Evolutionary conservation across 2,888 invertebrate species (phyloP).

Genomic region (Drosophila leonis): DNA sequence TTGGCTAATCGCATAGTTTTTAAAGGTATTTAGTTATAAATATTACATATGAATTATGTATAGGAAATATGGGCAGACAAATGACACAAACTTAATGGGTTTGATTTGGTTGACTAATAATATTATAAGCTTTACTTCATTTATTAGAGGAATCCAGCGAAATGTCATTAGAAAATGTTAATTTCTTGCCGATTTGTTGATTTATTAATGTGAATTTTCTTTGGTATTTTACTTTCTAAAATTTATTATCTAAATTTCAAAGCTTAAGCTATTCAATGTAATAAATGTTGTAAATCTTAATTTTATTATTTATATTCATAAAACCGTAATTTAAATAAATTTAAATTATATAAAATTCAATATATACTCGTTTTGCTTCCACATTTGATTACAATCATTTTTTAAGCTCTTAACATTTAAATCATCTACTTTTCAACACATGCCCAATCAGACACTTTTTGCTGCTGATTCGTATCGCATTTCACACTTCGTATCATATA

Average conservation of each 20-base stretch:
- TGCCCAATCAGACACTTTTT: constrained; percentile 20
- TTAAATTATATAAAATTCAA: not conserved
- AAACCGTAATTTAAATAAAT: not conserved
- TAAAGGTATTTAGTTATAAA: constrained; percentile 3
- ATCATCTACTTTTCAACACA: constrained; percentile 21
- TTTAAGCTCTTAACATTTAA: not conserved
- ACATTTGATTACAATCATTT: not conserved
- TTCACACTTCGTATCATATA: constrained; percentile 48
- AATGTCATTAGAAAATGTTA: constrained; percentile 2
- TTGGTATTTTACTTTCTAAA: constrained; percentile 6
- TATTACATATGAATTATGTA: constrained; percentile 14
- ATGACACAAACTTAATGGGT: not conserved
- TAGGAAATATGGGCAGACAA: not conserved
- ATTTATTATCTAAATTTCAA: not conserved
- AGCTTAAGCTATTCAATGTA: not conserved
- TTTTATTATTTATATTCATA: not conserved
- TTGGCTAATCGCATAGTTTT: not conserved
- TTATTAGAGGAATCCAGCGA: not conserved
- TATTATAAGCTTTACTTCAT: not conserved
- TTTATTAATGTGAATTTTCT: not conserved
- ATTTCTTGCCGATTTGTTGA: constrained; percentile 1
- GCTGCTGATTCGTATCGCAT: constrained; percentile 36
- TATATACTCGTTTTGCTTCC: not conserved
- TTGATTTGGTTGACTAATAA: not conserved
- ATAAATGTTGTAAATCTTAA: too few relatives aligned